phyloP scores from a whole-genome alignment of 64 coral and sea anemone species.

The Anthopleura sola region DNA sequence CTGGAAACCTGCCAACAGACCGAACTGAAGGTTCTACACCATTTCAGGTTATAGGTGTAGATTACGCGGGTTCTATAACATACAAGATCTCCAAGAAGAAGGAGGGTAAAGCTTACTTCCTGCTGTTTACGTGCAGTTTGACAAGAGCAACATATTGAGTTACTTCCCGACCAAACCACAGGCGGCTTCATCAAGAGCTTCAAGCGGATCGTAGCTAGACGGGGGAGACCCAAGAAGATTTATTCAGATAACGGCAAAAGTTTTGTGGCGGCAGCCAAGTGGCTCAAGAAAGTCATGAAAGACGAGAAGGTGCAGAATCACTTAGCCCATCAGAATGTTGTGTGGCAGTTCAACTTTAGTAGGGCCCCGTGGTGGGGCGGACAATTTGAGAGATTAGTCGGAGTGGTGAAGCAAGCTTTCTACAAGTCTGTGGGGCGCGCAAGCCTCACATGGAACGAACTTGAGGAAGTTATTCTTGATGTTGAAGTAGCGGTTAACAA shows the following conservation, averaged over 20 bases:
- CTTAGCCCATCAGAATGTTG: not conserved
- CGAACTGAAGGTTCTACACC: slow-evolving; percentile 1
- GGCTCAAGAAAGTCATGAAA: not conserved
- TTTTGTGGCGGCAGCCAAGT: not conserved
- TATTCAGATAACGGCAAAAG: slow-evolving; percentile 16
- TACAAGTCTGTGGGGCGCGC: slow-evolving; percentile 15
- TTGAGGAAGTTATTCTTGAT: slow-evolving; percentile 4
- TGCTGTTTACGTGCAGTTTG: slow-evolving; percentile 16
- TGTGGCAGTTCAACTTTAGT: slow-evolving; percentile 23
- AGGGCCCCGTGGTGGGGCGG: slow-evolving; percentile 35
- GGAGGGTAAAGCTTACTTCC: slow-evolving; percentile 16
- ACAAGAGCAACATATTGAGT: slow-evolving; percentile 21
- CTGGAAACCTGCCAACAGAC: slow-evolving; percentile 17
- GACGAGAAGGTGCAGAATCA: not conserved
- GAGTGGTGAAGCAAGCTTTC: slow-evolving; percentile 6
- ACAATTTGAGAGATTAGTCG: slow-evolving; percentile 23
- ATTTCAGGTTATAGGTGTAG: not conserved
- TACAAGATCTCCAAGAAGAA: not conserved
- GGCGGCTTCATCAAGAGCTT: not conserved
- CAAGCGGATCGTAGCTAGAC: not conserved
- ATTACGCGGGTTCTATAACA: not conserved
- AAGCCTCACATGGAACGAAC: not conserved
- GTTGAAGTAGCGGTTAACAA: slow-evolving; percentile 17
- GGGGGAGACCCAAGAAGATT: not conserved
- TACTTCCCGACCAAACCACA: not conserved